phyloP scores from a whole-genome alignment of 2,888 invertebrate species.

The Mythimna loreyi region DNA sequence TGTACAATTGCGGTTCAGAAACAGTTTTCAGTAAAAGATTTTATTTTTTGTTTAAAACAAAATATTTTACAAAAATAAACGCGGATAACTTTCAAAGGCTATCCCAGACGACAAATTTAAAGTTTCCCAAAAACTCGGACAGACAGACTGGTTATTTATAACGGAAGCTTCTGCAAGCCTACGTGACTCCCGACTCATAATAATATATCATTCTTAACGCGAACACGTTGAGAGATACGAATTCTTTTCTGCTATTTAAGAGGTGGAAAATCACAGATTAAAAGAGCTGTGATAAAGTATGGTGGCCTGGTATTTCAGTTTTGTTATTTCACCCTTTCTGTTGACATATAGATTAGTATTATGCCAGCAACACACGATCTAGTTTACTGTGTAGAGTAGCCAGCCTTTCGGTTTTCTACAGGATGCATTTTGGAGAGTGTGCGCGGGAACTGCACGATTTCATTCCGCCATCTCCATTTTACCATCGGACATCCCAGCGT shows the following conservation, averaged over 20 bases:
- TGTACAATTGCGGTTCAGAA: too few relatives aligned
- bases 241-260: constrained; percentile 54
- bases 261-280: constrained; percentile 50
- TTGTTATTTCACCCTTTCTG: constrained; percentile 28
- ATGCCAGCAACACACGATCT: neutral
- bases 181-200: constrained; percentile 53
- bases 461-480: too few relatives aligned
- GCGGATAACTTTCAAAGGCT: neutral
- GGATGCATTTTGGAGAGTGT: too few relatives aligned
- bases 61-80: neutral
- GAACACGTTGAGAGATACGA: constrained; percentile 54
- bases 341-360: constrained; percentile 41
- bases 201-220: constrained; percentile 58
- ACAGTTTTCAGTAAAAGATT: too few relatives aligned
- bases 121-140: constrained; percentile 26
- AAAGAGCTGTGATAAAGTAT: constrained; percentile 41
- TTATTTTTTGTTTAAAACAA: too few relatives aligned
- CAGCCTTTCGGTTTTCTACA: too few relatives aligned
- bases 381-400: too few relatives aligned
- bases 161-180: constrained; percentile 29
- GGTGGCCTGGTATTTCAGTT: constrained; percentile 37
- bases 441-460: too few relatives aligned
- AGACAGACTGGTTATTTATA: constrained; percentile 28
- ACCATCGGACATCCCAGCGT: too few relatives aligned
- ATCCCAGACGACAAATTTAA: neutral